A percentile compares a stretch with the other conserved stretches of the same genome.
These are phyloP conservation scores for Xerus rutilus DNA, from an alignment of 2,797 vertebrate species.

Conservation along the genomic window DNA sequence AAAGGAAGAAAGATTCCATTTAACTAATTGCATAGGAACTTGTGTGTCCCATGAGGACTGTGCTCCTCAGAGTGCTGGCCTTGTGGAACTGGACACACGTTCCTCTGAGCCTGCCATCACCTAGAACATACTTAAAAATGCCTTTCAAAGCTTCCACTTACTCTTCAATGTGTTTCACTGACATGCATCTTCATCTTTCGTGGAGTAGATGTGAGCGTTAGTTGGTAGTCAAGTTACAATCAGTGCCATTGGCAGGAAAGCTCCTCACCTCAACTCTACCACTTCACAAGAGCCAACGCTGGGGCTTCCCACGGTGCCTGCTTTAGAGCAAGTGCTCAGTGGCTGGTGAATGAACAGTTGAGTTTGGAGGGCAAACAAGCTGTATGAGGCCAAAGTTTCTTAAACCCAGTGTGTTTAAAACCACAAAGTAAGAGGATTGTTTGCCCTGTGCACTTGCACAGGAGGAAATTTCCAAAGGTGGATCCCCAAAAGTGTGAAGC, in stretches of 20 bases:
- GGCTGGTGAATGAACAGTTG: not conserved
- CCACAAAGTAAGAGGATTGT: not conserved
- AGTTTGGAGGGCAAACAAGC: not conserved
- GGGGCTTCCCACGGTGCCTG: not conserved
- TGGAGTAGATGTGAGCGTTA: not conserved
- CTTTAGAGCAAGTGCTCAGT: too few relatives aligned
- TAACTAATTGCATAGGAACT: not conserved
- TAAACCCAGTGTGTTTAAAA: not conserved
- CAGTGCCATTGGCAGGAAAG: not conserved
- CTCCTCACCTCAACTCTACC: rapidly evolving
- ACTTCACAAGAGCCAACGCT: rapidly evolving
- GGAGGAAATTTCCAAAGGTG: not conserved
- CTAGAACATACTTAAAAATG: not conserved
- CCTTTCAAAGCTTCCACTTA: not conserved
- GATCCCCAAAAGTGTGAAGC: not conserved
- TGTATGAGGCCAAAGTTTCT: not conserved
- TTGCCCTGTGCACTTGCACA: not conserved
- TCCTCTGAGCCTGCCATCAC: not conserved
- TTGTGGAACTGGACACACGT: not conserved
- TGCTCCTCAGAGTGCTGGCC: not conserved
- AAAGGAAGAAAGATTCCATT: not conserved
- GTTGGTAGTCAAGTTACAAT: not conserved
- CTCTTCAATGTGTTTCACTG: not conserved
- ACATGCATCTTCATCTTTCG: not conserved
- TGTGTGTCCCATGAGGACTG: rapidly evolving